Evolutionary conservation across 2,113 vertebrate species (phyloP).

Genomic region (Nothobranchius kuhntae): DNA sequence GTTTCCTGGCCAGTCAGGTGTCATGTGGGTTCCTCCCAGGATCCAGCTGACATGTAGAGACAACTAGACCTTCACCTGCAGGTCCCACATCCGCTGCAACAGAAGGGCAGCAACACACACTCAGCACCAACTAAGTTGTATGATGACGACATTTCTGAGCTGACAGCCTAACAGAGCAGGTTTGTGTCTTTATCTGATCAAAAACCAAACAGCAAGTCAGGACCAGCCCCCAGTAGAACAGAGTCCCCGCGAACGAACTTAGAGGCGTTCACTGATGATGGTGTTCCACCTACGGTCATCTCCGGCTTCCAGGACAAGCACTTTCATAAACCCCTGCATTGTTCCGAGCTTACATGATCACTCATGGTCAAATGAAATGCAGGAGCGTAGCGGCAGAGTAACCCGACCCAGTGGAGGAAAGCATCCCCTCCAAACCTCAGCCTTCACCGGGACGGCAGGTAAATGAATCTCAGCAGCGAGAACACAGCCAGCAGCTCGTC

Average conservation of each 20-base stretch:
- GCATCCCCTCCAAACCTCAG: neutral
- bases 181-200: slow-evolving; percentile 31
- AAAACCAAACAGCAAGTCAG: slow-evolving; percentile 2
- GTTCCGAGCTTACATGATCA: neutral
- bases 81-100: slow-evolving; percentile 1
- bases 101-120: neutral
- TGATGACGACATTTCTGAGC: no score
- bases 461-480: slow-evolving; percentile 18
- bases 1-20: slow-evolving; percentile 41
- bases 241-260: neutral
- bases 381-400: no score
- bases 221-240: neutral
- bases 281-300: neutral
- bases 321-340: neutral
- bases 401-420: no score
- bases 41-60: slow-evolving; percentile 13
- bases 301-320: slow-evolving; percentile 2
- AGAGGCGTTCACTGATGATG: neutral
- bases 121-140: neutral
- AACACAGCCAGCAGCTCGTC: slow-evolving; percentile 12
- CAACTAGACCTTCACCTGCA: slow-evolving; percentile 12
- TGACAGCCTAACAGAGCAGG: no score
- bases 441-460: slow-evolving; percentile 34
- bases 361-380: no score
- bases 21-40: slow-evolving; percentile 41